Evolutionary conservation across 2,888 invertebrate genomes (phyloP), one percentile per base, ranked within the genome.

Genomic region (Chaitophorus viminalis): DNA sequence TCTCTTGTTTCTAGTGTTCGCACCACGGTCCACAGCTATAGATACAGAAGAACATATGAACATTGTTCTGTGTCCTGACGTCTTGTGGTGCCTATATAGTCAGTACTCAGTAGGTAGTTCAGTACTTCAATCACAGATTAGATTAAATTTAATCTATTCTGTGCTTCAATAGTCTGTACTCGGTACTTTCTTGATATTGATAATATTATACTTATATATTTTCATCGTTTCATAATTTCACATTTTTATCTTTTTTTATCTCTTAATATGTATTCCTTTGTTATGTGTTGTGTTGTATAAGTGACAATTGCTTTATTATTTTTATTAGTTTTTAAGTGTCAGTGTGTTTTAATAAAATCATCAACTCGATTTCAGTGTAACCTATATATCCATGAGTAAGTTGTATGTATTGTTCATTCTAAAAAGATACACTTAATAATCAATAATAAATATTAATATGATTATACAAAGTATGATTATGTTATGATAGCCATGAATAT

Each of bases 381-480:
- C 21, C 29, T 54, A 31, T 54, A 60, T 54, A 68, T n/a, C 17
- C n/a, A n/a, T n/a, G n/a, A 8, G 36, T 65, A 65, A 79, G 79
- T 79, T 79, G 8, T n/a, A 79, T 79, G 8, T n/a, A 79, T 79
- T 79, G 79, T 79, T 79, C 60, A 65, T 18, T 79, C 3, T 14
- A 65, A 46, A 46, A n/a, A n/a, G n/a, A n/a, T n/a, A n/a, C n/a
- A n/a, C n/a, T n/a, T n/a, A n/a, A n/a, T n/a, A n/a, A n/a, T n/a
- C n/a, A n/a, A n/a, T n/a, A n/a, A n/a, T n/a, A n/a, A n/a, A n/a
- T n/a, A n/a, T n/a, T n/a, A n/a, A n/a, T n/a, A n/a, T n/a, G n/a
- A n/a, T n/a, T n/a, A n/a, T n/a, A n/a, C n/a, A n/a, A n/a, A n/a
- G n/a, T n/a, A n/a, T n/a, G n/a, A 79, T n/a, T 60, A 36, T 36